Evolutionary conservation across 2,888 invertebrate genomes (phyloP).

Genomic region (Lochmaea crataegi): DNA sequence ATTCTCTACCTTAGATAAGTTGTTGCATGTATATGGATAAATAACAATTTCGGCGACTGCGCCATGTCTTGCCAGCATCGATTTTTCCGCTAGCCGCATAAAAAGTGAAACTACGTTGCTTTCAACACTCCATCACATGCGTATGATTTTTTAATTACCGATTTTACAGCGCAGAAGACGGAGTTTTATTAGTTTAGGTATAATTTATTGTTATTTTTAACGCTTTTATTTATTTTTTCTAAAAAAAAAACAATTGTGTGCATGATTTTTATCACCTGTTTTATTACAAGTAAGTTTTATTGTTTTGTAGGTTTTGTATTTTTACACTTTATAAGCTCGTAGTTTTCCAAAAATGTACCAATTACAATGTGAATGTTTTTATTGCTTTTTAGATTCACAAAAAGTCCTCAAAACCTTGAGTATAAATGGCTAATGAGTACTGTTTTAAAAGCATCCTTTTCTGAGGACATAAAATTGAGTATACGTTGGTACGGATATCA

Average conservation of each 20-base stretch:
- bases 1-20: not conserved
- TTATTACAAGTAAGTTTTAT: not conserved
- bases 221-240: slow-evolving; percentile 3
- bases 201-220: slow-evolving; percentile 6
- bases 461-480: slow-evolving; percentile 66
- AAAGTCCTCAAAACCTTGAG: slow-evolving; percentile 11
- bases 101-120: slow-evolving; percentile 33
- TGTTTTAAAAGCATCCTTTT: slow-evolving; percentile 66
- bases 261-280: slow-evolving; percentile 19
- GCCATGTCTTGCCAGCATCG: slow-evolving; percentile 38
- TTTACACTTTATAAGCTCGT: not conserved
- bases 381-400: slow-evolving; percentile 46
- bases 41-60: slow-evolving; percentile 36
- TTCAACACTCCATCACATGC: slow-evolving; percentile 24
- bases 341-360: slow-evolving; percentile 13
- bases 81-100: slow-evolving; percentile 38
- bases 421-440: slow-evolving; percentile 60
- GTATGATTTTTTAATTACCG: slow-evolving; percentile 22
- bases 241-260: not conserved
- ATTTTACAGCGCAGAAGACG: slow-evolving; percentile 20
- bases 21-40: slow-evolving; percentile 24
- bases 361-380: slow-evolving; percentile 23
- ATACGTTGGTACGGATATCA: slow-evolving; percentile 64
- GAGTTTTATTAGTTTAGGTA: slow-evolving; percentile 26
- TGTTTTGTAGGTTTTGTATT: slow-evolving; percentile 8